These are phyloP conservation scores for Onthophagus sagittarius DNA, from an alignment of 2,888 invertebrate species.

Conservation along the genomic window DNA sequence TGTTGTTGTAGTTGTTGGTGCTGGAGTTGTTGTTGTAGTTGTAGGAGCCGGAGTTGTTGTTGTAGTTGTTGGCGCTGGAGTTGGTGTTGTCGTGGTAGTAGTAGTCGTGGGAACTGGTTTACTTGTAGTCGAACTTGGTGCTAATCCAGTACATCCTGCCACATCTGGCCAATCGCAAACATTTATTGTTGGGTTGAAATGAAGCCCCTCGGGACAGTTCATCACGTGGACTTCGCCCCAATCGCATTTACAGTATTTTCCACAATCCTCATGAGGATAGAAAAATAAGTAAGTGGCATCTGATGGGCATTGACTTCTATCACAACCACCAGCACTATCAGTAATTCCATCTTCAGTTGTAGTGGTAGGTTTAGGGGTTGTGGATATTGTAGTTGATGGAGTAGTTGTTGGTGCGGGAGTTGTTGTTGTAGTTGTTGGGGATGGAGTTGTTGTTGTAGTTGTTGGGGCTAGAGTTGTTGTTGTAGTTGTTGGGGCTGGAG, in stretches of 20 bases:
- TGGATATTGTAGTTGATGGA: not conserved
- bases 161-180: not conserved
- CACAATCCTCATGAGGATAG: not conserved
- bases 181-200: not conserved
- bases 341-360: not conserved
- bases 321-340: not conserved
- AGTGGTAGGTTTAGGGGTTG: not conserved
- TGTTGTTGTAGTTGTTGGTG: not conserved
- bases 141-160: not conserved
- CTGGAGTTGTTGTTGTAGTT: no score
- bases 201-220: not conserved
- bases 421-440: not conserved
- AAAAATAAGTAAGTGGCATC: not conserved
- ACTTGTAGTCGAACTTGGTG: not conserved
- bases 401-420: not conserved
- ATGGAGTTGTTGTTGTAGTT: not conserved
- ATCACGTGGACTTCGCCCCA: not conserved
- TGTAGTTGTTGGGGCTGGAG: not conserved
- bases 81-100: not conserved
- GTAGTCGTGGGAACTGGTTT: not conserved
- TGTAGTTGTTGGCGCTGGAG: not conserved
- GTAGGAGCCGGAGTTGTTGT: not conserved
- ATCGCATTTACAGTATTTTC: not conserved
- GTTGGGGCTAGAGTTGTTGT: no score
- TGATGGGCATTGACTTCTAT: not conserved